phyloP scores from a whole-genome alignment of 2,797 vertebrate genomes.

The Falco concolor region DNA sequence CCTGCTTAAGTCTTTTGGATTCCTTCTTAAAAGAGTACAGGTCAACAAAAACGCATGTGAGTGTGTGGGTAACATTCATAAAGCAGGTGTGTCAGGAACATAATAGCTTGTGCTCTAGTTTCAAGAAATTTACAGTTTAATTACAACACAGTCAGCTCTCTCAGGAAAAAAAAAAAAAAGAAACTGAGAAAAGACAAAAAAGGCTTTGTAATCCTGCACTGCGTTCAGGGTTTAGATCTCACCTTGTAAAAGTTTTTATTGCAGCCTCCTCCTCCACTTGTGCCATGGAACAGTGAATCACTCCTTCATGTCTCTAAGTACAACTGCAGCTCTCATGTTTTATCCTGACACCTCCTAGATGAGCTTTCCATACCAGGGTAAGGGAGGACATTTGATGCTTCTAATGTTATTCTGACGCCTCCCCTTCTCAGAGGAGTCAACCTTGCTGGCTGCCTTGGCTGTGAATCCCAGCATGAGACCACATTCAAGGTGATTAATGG shows the following conservation, averaged over 20 bases:
- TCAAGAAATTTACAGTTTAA: conserved; percentile 73
- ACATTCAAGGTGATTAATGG: conserved; percentile 84
- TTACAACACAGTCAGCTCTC: conserved; percentile 43
- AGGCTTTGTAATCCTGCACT: conserved; percentile 59
- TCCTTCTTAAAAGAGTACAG: neutral
- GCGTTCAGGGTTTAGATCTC: conserved; percentile 69
- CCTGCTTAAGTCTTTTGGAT: neutral
- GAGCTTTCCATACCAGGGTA: conserved; percentile 80
- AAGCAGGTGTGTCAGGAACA: conserved; percentile 54
- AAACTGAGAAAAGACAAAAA: conserved; percentile 47
- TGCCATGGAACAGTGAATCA: conserved; percentile 76
- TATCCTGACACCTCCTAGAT: conserved; percentile 85
- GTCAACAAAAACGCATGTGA: conserved; percentile 18
- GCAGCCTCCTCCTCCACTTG: conserved; percentile 69
- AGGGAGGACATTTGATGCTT: conserved; percentile 80
- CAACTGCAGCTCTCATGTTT: conserved; percentile 82
- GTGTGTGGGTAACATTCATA: conserved; percentile 31
- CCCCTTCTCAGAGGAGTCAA: conserved; percentile 68
- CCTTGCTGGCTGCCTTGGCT: conserved; percentile 65
- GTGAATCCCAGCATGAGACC: conserved; percentile 69
- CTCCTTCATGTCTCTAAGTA: conserved; percentile 78
- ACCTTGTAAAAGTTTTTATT: conserved; percentile 77
- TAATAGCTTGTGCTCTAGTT: conserved; percentile 46
- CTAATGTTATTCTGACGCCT: conserved; percentile 82
- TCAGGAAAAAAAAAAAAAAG: neutral